These are phyloP conservation scores for Aphelocoma californica DNA, from an alignment of 2,797 vertebrate species.

Conservation along the genomic window DNA sequence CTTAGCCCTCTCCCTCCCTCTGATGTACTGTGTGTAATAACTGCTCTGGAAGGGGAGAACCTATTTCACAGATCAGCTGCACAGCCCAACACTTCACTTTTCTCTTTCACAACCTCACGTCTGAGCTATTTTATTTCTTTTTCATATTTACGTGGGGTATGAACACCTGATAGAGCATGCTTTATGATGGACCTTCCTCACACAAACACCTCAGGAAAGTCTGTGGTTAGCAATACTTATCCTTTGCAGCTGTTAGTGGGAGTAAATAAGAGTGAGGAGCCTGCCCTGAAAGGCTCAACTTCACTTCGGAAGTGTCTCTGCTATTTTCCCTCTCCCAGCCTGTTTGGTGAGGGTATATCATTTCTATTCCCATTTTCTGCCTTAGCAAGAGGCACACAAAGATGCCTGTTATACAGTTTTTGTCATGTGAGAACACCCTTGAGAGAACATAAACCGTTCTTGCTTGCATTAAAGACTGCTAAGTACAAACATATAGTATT, in stretches of 20 bases:
- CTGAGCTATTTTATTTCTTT: background rate
- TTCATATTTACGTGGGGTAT: background rate
- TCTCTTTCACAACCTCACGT: background rate
- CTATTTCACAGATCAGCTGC: slow-evolving; percentile 35
- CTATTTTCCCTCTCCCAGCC: background rate
- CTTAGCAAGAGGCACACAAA: background rate
- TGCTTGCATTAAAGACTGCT: slow-evolving; percentile 1
- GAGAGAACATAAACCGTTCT: background rate
- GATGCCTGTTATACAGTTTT: background rate
- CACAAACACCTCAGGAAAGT: background rate
- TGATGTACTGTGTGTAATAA: slow-evolving; percentile 1
- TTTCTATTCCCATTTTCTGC: background rate
- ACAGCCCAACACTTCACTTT: background rate
- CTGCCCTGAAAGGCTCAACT: background rate
- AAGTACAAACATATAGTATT: background rate
- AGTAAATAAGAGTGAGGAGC: background rate
- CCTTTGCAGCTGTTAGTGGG: background rate
- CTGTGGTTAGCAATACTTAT: background rate
- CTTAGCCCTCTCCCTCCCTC: slow-evolving; percentile 25
- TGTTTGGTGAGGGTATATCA: background rate
- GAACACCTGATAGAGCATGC: background rate
- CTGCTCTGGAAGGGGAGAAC: slow-evolving; percentile 24
- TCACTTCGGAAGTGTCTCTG: background rate
- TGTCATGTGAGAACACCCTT: background rate
- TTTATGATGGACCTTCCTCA: background rate